Evolutionary conservation across 2,113 vertebrate genomes (phyloP).

Genomic region (Tiliqua scincoides): DNA sequence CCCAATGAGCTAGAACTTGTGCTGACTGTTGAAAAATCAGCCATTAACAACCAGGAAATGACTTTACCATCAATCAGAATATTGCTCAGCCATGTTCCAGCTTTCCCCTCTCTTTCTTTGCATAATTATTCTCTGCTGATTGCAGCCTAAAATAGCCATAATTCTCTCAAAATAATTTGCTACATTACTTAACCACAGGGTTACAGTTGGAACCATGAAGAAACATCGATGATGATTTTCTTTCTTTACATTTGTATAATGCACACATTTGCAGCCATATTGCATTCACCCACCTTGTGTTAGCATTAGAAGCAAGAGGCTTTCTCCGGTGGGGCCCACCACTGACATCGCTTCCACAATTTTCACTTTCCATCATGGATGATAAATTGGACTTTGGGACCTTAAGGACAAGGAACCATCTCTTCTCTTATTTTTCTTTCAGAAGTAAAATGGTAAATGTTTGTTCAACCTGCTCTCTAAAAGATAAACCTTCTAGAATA

Average conservation of each 20-base stretch:
- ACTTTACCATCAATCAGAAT: slow-evolving; percentile 82
- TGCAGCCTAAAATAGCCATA: slow-evolving; percentile 81
- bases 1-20: slow-evolving; percentile 64
- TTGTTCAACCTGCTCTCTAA: background rate
- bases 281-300: slow-evolving; percentile 29
- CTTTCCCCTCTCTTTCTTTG: slow-evolving; percentile 61
- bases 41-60: slow-evolving; percentile 81
- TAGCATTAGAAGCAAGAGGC: background rate
- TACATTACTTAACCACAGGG: slow-evolving; percentile 71
- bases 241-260: slow-evolving; percentile 46
- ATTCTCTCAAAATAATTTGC: slow-evolving; percentile 82
- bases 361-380: background rate
- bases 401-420: background rate
- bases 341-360: background rate
- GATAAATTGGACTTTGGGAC: background rate
- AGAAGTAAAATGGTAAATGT: slow-evolving; percentile 19
- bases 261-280: slow-evolving; percentile 32
- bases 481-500: background rate
- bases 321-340: background rate
- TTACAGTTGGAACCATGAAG: slow-evolving; percentile 70
- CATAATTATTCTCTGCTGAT: slow-evolving; percentile 81
- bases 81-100: slow-evolving; percentile 77
- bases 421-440: background rate
- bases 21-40: slow-evolving; percentile 80
- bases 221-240: slow-evolving; percentile 62